Evolutionary conservation across 2,888 invertebrate species (phyloP).

Genomic region (Amiota minor): DNA sequence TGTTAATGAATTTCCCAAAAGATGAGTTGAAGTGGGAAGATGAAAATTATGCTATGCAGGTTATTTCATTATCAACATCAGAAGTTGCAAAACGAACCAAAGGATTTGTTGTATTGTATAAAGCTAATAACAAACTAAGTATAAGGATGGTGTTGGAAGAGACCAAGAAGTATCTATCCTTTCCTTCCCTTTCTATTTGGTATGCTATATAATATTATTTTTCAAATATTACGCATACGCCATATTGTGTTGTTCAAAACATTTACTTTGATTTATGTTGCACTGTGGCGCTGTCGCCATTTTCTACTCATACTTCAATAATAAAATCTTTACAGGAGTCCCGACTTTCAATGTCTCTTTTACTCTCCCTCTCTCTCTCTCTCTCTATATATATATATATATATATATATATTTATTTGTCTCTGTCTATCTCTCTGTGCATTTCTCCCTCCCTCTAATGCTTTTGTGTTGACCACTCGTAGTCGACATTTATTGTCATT

Average conservation of each 20-base stretch:
- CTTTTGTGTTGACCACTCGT: conserved; percentile 11
- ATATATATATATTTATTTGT: too few relatives aligned
- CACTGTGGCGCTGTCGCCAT: neutral
- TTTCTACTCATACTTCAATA: neutral
- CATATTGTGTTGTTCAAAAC: neutral
- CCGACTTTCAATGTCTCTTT: too few relatives aligned
- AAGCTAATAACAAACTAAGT: conserved; percentile 16
- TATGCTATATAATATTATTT: neutral
- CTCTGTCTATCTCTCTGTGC: neutral
- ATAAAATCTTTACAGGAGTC: too few relatives aligned
- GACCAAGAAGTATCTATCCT: too few relatives aligned
- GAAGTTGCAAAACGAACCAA: neutral
- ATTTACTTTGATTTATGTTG: conserved; percentile 9
- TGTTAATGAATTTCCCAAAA: conserved; percentile 13
- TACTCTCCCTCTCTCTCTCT: neutral
- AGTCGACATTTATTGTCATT: conserved; percentile 61
- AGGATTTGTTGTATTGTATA: conserved; percentile 10
- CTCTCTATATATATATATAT: too few relatives aligned
- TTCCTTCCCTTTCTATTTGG: too few relatives aligned
- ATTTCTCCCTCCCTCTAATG: conserved; percentile 20
- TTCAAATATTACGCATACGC: neutral
- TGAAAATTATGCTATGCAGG: conserved; percentile 18
- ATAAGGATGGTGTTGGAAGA: too few relatives aligned
- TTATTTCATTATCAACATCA: neutral
- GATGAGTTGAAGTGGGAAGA: too few relatives aligned